These are phyloP conservation scores for Aleadryas rufinucha DNA, from an alignment of 2,113 vertebrate genomes.

Conservation along the genomic window DNA sequence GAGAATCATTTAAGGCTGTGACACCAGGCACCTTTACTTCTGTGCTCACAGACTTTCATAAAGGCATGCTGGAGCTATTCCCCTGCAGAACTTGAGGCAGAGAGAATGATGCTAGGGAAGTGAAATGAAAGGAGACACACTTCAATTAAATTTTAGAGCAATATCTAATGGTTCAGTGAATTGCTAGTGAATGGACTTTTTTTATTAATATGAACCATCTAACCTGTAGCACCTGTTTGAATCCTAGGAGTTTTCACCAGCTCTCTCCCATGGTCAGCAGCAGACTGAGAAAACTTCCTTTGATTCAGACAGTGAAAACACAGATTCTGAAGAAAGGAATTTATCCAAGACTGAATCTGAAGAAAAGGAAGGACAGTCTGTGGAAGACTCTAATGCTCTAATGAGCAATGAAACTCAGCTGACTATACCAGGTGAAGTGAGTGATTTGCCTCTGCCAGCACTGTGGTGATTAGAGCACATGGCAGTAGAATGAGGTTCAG, in stretches of 20 bases:
- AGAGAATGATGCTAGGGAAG: not conserved
- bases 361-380: not conserved
- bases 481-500: not conserved
- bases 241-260: slow-evolving; percentile 73
- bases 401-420: slow-evolving; percentile 74
- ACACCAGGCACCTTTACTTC: not conserved
- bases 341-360: accelerated
- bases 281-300: not conserved
- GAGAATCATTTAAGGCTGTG: not conserved
- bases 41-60: not conserved
- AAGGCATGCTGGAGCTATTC: not conserved
- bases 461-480: not conserved
- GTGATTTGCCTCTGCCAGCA: not conserved
- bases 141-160: not conserved
- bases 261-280: slow-evolving; percentile 72
- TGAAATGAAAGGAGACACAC: not conserved
- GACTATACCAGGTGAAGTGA: slow-evolving; percentile 73
- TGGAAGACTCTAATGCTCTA: slow-evolving; percentile 34
- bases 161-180: not conserved
- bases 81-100: not conserved
- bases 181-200: not conserved
- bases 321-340: not conserved
- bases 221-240: not conserved
- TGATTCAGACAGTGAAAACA: not conserved
- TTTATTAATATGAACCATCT: not conserved